Evolutionary conservation across 2,888 invertebrate genomes (phyloP).

Genomic region (Busseola fusca): DNA sequence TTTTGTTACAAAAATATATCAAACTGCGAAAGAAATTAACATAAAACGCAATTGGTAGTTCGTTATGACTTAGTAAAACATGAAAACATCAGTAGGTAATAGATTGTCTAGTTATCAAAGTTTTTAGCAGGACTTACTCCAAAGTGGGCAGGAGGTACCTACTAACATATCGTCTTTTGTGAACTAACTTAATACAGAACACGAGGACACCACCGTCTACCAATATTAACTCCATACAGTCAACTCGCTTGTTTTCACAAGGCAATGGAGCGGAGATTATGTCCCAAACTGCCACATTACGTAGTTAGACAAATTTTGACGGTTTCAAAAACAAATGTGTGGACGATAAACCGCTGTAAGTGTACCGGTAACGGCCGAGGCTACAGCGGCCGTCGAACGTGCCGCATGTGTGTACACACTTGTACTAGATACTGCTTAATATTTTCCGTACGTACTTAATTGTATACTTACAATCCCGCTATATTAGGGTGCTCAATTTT

Average conservation of each 20-base stretch:
- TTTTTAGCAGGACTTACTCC: neutral
- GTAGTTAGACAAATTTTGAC: neutral
- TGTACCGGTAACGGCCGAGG: neutral
- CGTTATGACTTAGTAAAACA: neutral
- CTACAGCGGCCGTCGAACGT: neutral
- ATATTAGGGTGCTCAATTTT: constrained; percentile 49
- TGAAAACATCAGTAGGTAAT: neutral
- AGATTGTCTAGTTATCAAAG: neutral
- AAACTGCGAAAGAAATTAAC: neutral
- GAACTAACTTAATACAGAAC: neutral
- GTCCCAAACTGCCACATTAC: neutral
- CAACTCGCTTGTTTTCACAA: neutral
- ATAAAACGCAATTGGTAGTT: neutral
- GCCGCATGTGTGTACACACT: neutral
- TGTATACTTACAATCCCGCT: constrained; percentile 9
- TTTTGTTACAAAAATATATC: neutral
- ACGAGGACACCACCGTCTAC: neutral
- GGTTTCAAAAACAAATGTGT: neutral
- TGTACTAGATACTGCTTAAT: neutral
- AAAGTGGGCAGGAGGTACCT: neutral
- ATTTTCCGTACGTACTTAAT: constrained; percentile 53
- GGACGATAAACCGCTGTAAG: neutral
- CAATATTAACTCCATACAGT: neutral
- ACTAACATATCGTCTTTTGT: constrained; percentile 1
- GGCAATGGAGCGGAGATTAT: neutral